A percentile compares a stretch with the other conserved stretches of the same genome.
These are phyloP conservation scores for Desoria tigrina DNA, from an alignment of 2,888 invertebrate genomes.

Conservation along the genomic window DNA sequence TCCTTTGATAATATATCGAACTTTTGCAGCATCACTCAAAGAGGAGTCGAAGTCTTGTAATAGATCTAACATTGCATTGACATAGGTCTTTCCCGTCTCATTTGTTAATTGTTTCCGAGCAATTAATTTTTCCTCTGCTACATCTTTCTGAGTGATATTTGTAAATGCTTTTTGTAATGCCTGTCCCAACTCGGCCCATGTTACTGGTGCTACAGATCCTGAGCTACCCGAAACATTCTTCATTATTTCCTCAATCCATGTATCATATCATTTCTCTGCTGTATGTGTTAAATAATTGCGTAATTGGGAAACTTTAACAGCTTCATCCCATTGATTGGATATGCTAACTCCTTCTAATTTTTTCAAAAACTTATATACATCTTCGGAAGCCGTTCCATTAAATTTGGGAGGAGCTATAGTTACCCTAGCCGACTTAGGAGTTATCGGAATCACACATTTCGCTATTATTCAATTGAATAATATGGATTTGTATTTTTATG, in stretches of 20 bases:
- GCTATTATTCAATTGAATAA: too few species aligned
- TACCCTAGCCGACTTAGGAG: not conserved
- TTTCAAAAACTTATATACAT: conserved; percentile 2
- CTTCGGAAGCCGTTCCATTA: not conserved
- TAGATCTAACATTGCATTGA: not conserved
- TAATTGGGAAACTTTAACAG: not conserved
- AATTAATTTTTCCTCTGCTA: conserved; percentile 14
- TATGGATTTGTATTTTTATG: too few species aligned
- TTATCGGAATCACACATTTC: too few species aligned
- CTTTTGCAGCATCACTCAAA: not conserved
- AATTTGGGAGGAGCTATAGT: not conserved
- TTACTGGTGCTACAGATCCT: not conserved
- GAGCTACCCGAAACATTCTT: not conserved
- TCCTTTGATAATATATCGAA: not conserved
- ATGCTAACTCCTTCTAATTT: not conserved
- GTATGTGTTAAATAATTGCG: not conserved
- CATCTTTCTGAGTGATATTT: conserved; percentile 10
- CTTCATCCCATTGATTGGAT: not conserved
- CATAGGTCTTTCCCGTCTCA: conserved; percentile 4
- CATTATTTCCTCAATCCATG: too few species aligned
- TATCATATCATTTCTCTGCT: not conserved
- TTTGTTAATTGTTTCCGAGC: conserved; percentile 3
- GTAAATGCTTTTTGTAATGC: conserved; percentile 12
- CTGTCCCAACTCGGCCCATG: not conserved
- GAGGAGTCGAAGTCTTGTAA: not conserved